Base-by-base conservation (phyloP, 2,888 invertebrate species). In the Nomada flava region DNA sequence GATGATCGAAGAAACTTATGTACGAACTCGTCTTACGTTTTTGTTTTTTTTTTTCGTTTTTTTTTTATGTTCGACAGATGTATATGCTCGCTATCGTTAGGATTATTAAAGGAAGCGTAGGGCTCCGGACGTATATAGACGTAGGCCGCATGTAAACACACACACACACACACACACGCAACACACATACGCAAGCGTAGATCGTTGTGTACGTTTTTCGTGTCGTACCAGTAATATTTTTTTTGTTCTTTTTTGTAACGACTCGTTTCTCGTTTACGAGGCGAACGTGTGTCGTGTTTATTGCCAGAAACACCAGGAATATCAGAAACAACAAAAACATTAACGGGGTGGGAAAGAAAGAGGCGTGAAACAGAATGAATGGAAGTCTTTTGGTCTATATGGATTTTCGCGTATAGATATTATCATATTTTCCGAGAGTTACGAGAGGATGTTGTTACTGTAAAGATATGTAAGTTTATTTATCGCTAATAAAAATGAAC, bases 391-490 rank as follows among this genome's bases (percentile, higher is more conserved):
- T 76, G 79, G 85, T 86, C 85, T 85, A 85, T 88, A 88, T 83
- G 88, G 91, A 91, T 91, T 87, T 89, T 86, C 86, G 88, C 86
- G 89, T 76, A 92, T 92, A 92, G 91, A 92, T 92, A 90, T 88
- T 90, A 90, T 90, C 92, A 92, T 93, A 93, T 93, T 93, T 93
- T 93, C 91, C 90, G 92, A 93, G 89, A 91, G 90, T 93, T 92
- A 89, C 89, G 90, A 91, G 90, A 92, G 90, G 89, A 91, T 86
- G 91, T 93, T 93, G 93, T 93, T 93, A 93, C 90, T 93, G 92
- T 93, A 92, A 93, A 93, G 92, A 93, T 92, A 92, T 93, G 93
- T 93, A 93, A 93, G 92, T 93, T 93, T 93, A 93, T 93, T 93
- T 93, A 93, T 93, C 93, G 91, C 93, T 93, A 93, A 93, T 93